Evolutionary conservation across 2,113 vertebrate genomes (phyloP).

Genomic region (Vimba vimba): DNA sequence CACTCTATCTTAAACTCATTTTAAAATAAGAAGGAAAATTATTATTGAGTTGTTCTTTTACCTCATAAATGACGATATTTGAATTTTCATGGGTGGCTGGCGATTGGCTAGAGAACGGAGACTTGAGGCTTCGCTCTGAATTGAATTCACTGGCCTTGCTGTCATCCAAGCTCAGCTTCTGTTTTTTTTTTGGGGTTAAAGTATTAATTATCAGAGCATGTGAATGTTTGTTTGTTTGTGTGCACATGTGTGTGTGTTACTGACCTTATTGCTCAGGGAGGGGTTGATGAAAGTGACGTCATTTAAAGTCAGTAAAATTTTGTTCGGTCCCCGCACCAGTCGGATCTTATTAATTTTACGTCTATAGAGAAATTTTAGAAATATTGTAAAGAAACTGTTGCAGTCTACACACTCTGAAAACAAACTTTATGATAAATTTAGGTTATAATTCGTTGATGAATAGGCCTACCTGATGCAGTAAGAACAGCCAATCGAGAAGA

Average conservation of each 20-base stretch:
- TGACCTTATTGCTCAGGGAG: slow-evolving; percentile 80
- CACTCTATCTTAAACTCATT: background rate
- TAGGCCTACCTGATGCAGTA: slow-evolving; percentile 75
- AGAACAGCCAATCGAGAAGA: slow-evolving; percentile 55
- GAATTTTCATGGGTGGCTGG: slow-evolving; percentile 81
- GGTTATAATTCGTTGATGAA: background rate
- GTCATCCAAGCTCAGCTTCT: slow-evolving; percentile 78
- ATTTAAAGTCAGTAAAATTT: slow-evolving; percentile 75
- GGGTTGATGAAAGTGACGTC: slow-evolving; percentile 83
- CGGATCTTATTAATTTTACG: slow-evolving; percentile 73
- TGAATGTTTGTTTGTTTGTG: slow-evolving; percentile 1
- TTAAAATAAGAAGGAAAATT: background rate
- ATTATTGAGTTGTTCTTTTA: slow-evolving; percentile 48
- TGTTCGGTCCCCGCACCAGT: slow-evolving; percentile 75
- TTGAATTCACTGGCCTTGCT: slow-evolving; percentile 68
- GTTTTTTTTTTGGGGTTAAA: background rate
- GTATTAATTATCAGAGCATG: background rate
- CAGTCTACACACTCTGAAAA: background rate
- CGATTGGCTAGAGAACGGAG: slow-evolving; percentile 64
- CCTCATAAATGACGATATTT: slow-evolving; percentile 79
- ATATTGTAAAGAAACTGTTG: background rate
- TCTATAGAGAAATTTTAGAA: slow-evolving; percentile 60
- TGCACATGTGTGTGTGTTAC: background rate
- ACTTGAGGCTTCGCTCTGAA: slow-evolving; percentile 67
- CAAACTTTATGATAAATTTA: background rate